Conservation (phyloP, 2,797 vertebrate species). For the Sebastes variabilis region DNA sequence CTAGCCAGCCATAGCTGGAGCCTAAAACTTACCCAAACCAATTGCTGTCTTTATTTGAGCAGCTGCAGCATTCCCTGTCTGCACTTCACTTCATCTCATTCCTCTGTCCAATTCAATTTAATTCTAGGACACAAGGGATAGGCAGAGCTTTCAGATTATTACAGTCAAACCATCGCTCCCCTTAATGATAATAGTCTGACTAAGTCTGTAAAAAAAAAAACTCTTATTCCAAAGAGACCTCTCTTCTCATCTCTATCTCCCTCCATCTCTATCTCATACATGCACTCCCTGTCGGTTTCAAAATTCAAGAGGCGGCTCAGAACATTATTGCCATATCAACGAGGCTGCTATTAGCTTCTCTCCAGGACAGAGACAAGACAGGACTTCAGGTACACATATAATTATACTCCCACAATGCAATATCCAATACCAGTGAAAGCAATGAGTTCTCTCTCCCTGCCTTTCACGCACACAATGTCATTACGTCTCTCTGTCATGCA, state of each 20-base stretch:
- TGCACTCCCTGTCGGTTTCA: neutral
- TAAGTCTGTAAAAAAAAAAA: neutral
- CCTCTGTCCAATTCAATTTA: slow-evolving; percentile 27
- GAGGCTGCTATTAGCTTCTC: neutral
- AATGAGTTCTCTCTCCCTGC: neutral
- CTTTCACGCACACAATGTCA: neutral
- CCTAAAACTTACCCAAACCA: neutral
- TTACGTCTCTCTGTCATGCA: neutral
- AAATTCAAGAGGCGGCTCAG: slow-evolving; percentile 7
- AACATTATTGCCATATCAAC: neutral
- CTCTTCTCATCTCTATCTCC: neutral
- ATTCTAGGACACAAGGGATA: slow-evolving; percentile 22
- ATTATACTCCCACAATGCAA: slow-evolving; percentile 30
- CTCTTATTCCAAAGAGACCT: slow-evolving; percentile 2
- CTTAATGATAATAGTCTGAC: slow-evolving; percentile 25
- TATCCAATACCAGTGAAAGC: slow-evolving; percentile 9
- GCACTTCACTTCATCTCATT: slow-evolving; percentile 7
- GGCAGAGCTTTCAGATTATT: slow-evolving; percentile 33
- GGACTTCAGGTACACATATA: slow-evolving; percentile 16
- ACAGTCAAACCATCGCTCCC: neutral
- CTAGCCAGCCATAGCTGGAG: neutral
- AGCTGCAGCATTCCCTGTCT: slow-evolving; percentile 2
- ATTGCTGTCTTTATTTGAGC: slow-evolving; percentile 9
- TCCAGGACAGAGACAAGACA: slow-evolving; percentile 12
- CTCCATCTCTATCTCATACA: neutral